Percentiles rank a stretch among this genome's conserved stretches.
Evolutionary conservation across 2,113 vertebrate genomes (phyloP).

Genomic region (Corythoichthys intestinalis): DNA sequence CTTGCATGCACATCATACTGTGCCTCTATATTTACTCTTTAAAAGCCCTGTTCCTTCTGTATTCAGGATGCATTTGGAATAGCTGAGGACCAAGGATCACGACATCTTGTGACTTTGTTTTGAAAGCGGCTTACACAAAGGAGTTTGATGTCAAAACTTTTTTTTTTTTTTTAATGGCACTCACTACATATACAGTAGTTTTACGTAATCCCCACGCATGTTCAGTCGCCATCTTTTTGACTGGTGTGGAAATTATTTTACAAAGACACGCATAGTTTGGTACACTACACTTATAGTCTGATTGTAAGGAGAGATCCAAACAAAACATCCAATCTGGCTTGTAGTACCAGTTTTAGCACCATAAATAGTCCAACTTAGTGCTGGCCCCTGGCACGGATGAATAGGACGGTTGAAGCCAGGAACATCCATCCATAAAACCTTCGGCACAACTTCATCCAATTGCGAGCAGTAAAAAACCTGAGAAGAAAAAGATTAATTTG

Average conservation of each 20-base stretch:
- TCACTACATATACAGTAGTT: background rate
- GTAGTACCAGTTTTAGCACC: background rate
- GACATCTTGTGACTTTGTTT: conserved; percentile 16
- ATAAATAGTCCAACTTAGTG: background rate
- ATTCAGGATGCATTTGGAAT: conserved; percentile 30
- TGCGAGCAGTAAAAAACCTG: background rate
- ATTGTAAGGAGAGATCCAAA: background rate
- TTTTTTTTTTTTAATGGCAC: background rate
- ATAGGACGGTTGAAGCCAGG: background rate
- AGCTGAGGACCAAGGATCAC: background rate
- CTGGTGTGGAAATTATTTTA: background rate
- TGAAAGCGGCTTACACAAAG: background rate
- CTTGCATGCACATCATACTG: conserved; percentile 33
- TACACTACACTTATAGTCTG: background rate
- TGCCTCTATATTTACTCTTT: conserved; percentile 66
- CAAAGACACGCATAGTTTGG: background rate
- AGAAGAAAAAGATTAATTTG: background rate
- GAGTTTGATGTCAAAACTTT: conserved; percentile 11
- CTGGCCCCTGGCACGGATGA: background rate
- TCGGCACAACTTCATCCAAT: background rate
- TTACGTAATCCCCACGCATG: background rate
- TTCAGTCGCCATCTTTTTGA: background rate
- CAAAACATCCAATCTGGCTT: background rate
- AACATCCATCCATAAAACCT: background rate
- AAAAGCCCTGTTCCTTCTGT: conserved; percentile 48